These are phyloP conservation scores for Elymnias hypermnestra DNA, from an alignment of 1,140 invertebrate genomes.

Conservation along the genomic window DNA sequence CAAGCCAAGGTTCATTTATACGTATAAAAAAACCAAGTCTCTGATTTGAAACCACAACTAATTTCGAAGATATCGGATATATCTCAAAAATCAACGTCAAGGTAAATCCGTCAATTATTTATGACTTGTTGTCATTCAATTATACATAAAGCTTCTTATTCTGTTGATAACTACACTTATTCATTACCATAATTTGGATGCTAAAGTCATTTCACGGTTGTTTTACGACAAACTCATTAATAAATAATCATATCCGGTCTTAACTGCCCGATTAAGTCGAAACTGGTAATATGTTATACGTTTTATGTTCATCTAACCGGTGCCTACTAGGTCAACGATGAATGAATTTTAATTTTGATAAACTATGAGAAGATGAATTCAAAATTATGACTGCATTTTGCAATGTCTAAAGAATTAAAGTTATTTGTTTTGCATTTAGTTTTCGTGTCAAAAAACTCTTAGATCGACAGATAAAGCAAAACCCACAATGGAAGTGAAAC, in stretches of 20 bases:
- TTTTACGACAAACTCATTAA: slow-evolving; percentile 7
- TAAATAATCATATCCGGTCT: slow-evolving; percentile 14
- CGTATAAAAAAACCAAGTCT: no score
- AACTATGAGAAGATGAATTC: no score
- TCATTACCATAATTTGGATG: slow-evolving; percentile 13
- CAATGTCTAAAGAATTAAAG: no score
- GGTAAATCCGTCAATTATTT: background rate
- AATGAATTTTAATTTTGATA: background rate
- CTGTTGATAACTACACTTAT: background rate
- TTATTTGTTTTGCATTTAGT: no score
- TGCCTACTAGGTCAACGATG: slow-evolving; percentile 1
- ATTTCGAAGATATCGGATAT: no score
- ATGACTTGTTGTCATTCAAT: background rate
- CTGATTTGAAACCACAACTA: no score
- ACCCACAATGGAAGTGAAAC: no score
- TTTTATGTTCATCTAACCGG: slow-evolving; percentile 21
- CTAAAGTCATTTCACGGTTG: slow-evolving; percentile 7
- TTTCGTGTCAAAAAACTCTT: no score
- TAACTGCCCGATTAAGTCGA: slow-evolving; percentile 5
- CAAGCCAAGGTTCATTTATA: no score
- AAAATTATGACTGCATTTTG: background rate
- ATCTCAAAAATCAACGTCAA: no score
- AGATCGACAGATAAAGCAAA: no score
- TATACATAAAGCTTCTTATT: background rate
- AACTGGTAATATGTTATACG: slow-evolving; percentile 11